Conservation (phyloP, 2,888 invertebrate species). For the Heliconius charithonia region DNA sequence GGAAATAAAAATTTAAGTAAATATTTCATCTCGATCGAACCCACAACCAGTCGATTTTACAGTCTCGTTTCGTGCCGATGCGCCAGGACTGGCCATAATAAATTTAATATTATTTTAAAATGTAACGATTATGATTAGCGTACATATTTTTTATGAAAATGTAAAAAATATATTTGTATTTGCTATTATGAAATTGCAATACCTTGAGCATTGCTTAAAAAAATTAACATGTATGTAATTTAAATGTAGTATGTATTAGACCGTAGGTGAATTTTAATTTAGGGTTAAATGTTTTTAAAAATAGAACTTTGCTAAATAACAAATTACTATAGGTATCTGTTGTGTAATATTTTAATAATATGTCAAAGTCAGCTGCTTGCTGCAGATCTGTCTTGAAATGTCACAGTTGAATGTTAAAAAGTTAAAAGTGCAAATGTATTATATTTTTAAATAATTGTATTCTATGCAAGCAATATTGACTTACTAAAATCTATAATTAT, state of each 20-base stretch:
- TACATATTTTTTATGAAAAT: no score
- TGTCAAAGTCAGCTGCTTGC: slow-evolving; percentile 41
- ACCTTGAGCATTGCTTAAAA: no score
- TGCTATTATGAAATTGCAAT: no score
- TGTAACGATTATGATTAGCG: no score
- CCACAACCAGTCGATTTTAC: no score
- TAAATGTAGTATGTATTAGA: background rate
- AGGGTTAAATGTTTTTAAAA: slow-evolving; percentile 7
- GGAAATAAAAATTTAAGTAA: no score
- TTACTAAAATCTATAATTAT: slow-evolving; percentile 7
- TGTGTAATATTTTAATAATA: background rate
- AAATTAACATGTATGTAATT: background rate
- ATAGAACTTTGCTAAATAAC: slow-evolving; percentile 5
- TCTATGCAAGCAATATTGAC: slow-evolving; percentile 29
- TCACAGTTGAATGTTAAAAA: slow-evolving; percentile 33
- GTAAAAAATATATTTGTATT: no score
- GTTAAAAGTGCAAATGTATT: slow-evolving; percentile 15
- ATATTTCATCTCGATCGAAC: no score
- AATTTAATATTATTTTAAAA: no score
- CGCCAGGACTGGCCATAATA: no score
- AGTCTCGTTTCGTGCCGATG: no score
- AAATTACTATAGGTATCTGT: slow-evolving; percentile 3
- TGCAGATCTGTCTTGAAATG: slow-evolving; percentile 6
- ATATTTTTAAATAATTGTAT: slow-evolving; percentile 23
- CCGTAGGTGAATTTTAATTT: no score